phyloP scores from a whole-genome alignment of 1,140 invertebrate species.

The Phortica variegata region DNA sequence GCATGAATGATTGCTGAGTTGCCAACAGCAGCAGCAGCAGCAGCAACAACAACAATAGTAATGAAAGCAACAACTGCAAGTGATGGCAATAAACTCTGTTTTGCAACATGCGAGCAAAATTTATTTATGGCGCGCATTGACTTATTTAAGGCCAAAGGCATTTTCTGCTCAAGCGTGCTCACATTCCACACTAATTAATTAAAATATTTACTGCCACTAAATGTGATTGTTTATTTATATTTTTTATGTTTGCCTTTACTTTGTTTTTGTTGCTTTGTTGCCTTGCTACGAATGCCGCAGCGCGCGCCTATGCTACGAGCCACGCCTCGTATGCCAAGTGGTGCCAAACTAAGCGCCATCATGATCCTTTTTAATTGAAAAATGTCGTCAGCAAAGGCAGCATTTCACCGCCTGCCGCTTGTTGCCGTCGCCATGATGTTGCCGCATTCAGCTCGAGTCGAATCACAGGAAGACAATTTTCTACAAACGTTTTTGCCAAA shows the following conservation, averaged over 20 bases:
- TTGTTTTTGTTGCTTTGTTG: no score
- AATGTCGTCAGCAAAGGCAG: constrained; percentile 46
- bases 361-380: constrained; percentile 56
- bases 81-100: no score
- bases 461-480: no score
- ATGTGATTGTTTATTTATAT: constrained; percentile 3
- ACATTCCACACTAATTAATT: constrained; percentile 46
- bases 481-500: background rate
- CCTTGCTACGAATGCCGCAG: constrained; percentile 6
- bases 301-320: constrained; percentile 1
- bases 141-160: no score
- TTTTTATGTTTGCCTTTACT: no score
- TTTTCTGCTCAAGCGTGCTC: constrained; percentile 10
- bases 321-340: constrained; percentile 2
- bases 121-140: no score
- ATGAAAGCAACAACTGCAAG: constrained; percentile 12
- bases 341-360: constrained; percentile 48
- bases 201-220: constrained; percentile 21
- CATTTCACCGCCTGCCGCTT: no score
- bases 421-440: constrained; percentile 22
- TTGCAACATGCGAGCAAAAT: no score
- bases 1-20: no score
- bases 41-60: constrained; percentile 32
- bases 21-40: constrained; percentile 18
- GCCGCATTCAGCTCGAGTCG: constrained; percentile 15